Base-by-base conservation (phyloP, 2,888 invertebrate species). In the Aphidoletes aphidimyza region DNA sequence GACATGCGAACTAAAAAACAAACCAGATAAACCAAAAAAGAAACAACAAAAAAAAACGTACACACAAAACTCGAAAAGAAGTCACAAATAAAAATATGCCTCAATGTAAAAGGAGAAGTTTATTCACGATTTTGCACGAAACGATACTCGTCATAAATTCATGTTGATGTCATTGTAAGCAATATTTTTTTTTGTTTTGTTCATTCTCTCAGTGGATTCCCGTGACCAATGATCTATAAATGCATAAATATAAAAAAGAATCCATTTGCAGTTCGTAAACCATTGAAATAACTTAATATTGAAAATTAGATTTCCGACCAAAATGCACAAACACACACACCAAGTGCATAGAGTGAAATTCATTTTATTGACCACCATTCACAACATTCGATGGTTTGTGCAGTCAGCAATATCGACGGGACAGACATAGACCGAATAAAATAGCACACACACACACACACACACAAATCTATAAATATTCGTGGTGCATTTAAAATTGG, bases 201-300 rank as follows among this genome's bases (percentile, higher is more conserved):
- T n/a, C n/a, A n/a, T n/a, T 54, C 22, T n/a, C 69, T 30, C 69
- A 34, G 69, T 30, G 69, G 69, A 69, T 69, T 69, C 69, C 69
- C 69, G 69, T 69, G 69, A 69, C 69, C 69, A 69, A 69, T 69
- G 69, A 69, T 69, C 69, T 69, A 69, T 30, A 69, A 69, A 69
- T 17, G 14, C 69, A 69, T 69, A 69, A 69, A 69, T 69, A 69
- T 22, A 54, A 22, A 69, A 3, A 14, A 26, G 22, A 54, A 47
- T 47, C 69, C 69, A 34, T 34, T 30, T 69, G 30, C 69, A 69
- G 69, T 34, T 30, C 34, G 11, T 69, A 69, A 69, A 69, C 69
- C 69, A 69, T 34, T 30, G 69, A 69, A 69, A 69, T 69, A 69
- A 69, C 69, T 69, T 30, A 30, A 69, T 30, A 69, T 69, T 30